These are phyloP conservation scores for Mirza zaza DNA, from an alignment of 2,113 vertebrate genomes.

Conservation along the genomic window DNA sequence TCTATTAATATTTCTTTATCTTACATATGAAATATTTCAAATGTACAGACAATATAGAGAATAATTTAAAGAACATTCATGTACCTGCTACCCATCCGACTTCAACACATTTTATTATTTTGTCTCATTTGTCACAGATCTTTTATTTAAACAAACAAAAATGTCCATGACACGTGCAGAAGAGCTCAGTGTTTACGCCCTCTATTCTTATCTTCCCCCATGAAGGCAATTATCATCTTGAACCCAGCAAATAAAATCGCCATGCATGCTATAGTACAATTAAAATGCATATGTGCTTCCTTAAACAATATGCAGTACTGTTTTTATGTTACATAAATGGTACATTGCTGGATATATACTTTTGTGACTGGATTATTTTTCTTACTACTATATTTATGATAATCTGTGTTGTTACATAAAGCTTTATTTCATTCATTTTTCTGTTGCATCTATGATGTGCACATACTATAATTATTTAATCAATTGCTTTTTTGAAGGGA, in stretches of 20 bases:
- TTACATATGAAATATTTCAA: not conserved
- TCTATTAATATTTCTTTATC: not conserved
- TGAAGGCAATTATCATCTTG: not conserved
- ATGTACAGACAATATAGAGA: not conserved
- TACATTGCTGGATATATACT: not conserved
- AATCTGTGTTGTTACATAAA: not conserved
- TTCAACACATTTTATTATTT: not conserved
- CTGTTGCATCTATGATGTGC: not conserved
- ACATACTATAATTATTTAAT: slow-evolving; percentile 20
- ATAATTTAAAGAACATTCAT: not conserved
- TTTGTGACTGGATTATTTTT: not conserved
- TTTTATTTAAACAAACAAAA: slow-evolving; percentile 15
- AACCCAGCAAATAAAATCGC: not conserved
- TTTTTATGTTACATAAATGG: not conserved
- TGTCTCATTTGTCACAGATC: not conserved
- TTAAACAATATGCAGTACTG: not conserved
- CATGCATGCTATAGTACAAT: not conserved
- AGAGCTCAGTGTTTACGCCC: not conserved
- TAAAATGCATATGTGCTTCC: not conserved
- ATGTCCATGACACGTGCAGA: not conserved
- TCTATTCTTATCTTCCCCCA: not conserved
- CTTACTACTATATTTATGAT: not conserved
- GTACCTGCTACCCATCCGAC: not conserved
- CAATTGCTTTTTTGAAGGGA: not conserved
- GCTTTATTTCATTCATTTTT: not conserved